A percentile compares a stretch with the other conserved stretches of the same genome.
Conservation (phyloP, 2,888 invertebrate genomes). For the Chloroclysta siterata region DNA sequence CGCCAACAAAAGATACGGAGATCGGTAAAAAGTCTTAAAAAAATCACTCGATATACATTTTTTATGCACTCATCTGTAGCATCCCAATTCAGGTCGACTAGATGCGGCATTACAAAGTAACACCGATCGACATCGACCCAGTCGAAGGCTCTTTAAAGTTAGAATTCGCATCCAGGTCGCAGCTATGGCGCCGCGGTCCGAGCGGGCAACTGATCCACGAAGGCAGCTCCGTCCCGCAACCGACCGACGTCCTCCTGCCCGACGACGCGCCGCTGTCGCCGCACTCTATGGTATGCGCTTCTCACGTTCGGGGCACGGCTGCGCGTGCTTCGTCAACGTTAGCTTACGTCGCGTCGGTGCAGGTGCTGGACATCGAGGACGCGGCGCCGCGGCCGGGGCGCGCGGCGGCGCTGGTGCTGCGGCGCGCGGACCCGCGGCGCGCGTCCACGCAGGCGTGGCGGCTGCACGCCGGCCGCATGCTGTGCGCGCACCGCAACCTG, state of each 20-base stretch:
- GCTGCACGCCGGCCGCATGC: slow-evolving; percentile 89
- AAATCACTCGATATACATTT: no score
- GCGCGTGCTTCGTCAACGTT: no score
- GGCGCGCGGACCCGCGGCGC: slow-evolving; percentile 93
- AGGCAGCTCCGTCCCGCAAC: slow-evolving; percentile 90
- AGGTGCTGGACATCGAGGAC: slow-evolving; percentile 95
- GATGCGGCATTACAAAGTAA: not conserved
- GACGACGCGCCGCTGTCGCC: slow-evolving; percentile 69
- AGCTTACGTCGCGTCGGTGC: not conserved
- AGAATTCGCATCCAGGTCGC: slow-evolving; percentile 85
- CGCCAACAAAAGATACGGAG: slow-evolving; percentile 87
- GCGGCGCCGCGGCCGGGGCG: slow-evolving; percentile 93
- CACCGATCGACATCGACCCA: not conserved
- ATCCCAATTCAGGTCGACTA: not conserved
- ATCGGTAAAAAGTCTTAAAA: slow-evolving; percentile 52
- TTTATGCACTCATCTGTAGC: no score
- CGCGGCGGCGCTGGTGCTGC: slow-evolving; percentile 89
- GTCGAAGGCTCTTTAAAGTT: not conserved
- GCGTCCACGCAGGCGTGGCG: slow-evolving; percentile 96
- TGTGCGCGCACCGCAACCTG: slow-evolving; percentile 94
- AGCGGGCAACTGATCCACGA: slow-evolving; percentile 96
- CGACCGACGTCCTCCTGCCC: slow-evolving; percentile 64
- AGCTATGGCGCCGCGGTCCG: slow-evolving; percentile 97
- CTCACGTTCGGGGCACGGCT: no score
- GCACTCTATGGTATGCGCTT: slow-evolving; percentile 69